Evolutionary conservation across 2,888 invertebrate genomes (phyloP).

Genomic region (Cephus runcator): DNA sequence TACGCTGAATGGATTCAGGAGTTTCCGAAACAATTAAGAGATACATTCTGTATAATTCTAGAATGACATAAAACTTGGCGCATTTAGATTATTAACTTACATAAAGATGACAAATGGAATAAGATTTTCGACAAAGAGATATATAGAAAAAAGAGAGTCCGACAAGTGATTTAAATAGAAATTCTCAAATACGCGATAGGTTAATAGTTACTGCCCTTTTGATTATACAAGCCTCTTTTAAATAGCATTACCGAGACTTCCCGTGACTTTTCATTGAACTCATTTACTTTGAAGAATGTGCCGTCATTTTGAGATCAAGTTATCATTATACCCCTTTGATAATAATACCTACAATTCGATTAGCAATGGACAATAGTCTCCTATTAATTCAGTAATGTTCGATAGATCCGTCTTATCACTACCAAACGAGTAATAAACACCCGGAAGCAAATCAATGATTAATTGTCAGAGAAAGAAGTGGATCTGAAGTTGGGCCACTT

Average conservation of each 20-base stretch:
- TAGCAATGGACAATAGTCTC: not conserved
- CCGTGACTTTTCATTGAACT: not conserved
- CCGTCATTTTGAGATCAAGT: not conserved
- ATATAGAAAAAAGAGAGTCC: not conserved
- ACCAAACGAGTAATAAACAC: not conserved
- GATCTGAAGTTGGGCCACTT: slow-evolving; percentile 1
- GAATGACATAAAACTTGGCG: not conserved
- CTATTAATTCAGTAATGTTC: not conserved
- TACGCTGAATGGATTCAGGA: not conserved
- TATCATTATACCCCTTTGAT: not conserved
- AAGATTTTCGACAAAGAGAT: not conserved
- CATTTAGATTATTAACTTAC: not conserved
- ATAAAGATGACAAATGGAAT: not conserved
- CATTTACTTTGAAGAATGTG: not conserved
- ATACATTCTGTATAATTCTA: not conserved
- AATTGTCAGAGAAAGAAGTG: not conserved
- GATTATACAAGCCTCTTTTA: slow-evolving; percentile 1
- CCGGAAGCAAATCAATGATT: not conserved
- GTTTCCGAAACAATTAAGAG: not conserved
- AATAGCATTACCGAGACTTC: not conserved
- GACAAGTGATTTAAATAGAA: not conserved
- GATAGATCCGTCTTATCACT: not conserved
- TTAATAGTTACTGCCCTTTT: not conserved
- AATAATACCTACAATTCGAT: not conserved
- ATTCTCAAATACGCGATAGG: not conserved